These are phyloP conservation scores for Euproctis similis DNA, from an alignment of 2,888 invertebrate genomes.

Conservation along the genomic window DNA sequence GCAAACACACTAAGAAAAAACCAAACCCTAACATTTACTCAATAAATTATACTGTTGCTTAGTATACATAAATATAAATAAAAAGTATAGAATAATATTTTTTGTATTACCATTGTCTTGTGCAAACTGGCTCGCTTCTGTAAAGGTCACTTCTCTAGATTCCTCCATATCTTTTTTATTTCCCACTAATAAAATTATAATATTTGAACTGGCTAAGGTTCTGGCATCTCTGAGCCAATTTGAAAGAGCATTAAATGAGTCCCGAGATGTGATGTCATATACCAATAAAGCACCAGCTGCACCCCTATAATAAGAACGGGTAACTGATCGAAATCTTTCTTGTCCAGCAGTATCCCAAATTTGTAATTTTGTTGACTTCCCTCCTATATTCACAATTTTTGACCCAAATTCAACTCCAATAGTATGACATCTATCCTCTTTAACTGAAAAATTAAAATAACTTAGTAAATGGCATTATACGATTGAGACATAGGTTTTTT, in stretches of 20 bases:
- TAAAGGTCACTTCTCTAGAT: constrained; percentile 86
- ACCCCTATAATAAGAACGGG: constrained; percentile 87
- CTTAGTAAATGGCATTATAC: too few species aligned
- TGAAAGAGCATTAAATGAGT: constrained; percentile 93
- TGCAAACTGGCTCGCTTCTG: constrained; percentile 89
- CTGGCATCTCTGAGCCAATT: constrained; percentile 91
- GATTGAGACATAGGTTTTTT: too few species aligned
- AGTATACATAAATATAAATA: too few species aligned
- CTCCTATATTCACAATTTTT: constrained; percentile 87
- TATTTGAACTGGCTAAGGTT: constrained; percentile 86
- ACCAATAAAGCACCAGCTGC: constrained; percentile 94
- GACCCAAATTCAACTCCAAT: constrained; percentile 93
- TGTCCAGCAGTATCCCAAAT: constrained; percentile 97
- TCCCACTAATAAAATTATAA: constrained; percentile 86
- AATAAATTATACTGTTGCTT: too few species aligned
- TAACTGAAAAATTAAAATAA: constrained; percentile 75
- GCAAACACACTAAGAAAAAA: too few species aligned
- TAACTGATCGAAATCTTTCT: constrained; percentile 96
- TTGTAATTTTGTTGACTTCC: constrained; percentile 87
- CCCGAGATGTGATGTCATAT: constrained; percentile 91
- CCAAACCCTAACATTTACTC: too few species aligned
- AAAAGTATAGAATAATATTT: too few species aligned
- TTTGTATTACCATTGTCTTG: constrained; percentile 89
- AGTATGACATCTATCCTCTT: constrained; percentile 88
- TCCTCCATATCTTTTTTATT: constrained; percentile 89